A percentile compares a stretch with the other conserved stretches of the same genome.
Evolutionary conservation across 2,888 invertebrate species (phyloP).

Genomic region (Iphiclides podalirius): DNA sequence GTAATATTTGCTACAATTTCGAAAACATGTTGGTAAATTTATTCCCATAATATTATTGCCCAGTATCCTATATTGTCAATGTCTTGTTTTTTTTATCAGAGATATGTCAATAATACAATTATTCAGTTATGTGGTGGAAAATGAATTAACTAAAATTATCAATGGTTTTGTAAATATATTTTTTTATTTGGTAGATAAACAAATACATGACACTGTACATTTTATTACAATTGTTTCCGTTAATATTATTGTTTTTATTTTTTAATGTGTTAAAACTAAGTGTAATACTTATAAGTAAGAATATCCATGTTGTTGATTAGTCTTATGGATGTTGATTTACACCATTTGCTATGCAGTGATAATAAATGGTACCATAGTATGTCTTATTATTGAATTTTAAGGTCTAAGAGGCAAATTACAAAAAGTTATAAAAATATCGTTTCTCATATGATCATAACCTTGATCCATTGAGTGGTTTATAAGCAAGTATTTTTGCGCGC

Average conservation of each 20-base stretch:
- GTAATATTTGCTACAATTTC: too few species aligned
- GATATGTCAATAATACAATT: conserved; percentile 7
- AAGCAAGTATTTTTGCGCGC: too few species aligned
- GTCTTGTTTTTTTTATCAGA: conserved; percentile 2
- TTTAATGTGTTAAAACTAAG: conserved; percentile 56
- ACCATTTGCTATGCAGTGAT: conserved; percentile 77
- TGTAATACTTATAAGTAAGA: conserved; percentile 64
- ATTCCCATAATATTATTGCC: too few species aligned
- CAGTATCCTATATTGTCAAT: too few species aligned
- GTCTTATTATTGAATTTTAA: conserved; percentile 26
- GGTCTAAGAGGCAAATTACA: too few species aligned
- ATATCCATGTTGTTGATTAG: conserved; percentile 79
- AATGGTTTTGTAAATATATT: conserved; percentile 57
- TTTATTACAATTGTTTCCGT: conserved; percentile 55
- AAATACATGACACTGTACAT: conserved; percentile 67
- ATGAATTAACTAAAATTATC: conserved; percentile 45
- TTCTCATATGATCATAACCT: too few species aligned
- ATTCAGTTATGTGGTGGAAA: conserved; percentile 45
- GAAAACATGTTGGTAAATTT: too few species aligned
- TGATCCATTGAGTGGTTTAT: too few species aligned
- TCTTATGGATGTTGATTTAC: conserved; percentile 79
- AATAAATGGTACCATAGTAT: conserved; percentile 73
- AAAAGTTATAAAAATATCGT: too few species aligned
- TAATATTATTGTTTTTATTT: conserved; percentile 45
- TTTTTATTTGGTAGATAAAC: conserved; percentile 50